phyloP scores from a whole-genome alignment of 2,113 vertebrate species.

The Oncorhynchus masou region DNA sequence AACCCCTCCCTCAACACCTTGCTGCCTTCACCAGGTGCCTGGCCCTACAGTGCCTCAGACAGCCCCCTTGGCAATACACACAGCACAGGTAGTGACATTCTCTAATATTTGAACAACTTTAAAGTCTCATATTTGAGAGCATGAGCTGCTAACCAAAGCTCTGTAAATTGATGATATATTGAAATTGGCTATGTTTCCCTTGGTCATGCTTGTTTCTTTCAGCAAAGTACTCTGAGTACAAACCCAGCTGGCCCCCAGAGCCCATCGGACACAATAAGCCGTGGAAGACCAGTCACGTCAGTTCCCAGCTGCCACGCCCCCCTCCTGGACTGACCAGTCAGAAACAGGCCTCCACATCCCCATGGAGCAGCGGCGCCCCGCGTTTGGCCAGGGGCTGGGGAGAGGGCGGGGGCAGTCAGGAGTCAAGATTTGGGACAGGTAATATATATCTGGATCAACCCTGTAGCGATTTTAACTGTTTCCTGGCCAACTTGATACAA shows the following conservation, averaged over 20 bases:
- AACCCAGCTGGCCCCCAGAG: constrained; percentile 97
- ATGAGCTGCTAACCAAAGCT: too few relatives aligned
- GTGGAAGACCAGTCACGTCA: constrained; percentile 98
- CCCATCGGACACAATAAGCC: constrained; percentile 98
- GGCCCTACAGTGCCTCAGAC: constrained; percentile 99
- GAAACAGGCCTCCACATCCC: constrained; percentile 86
- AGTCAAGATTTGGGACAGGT: constrained; percentile 92
- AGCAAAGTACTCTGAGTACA: constrained; percentile 97
- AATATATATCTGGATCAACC: constrained; percentile 25
- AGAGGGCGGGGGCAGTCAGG: constrained; percentile 77
- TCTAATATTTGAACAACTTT: too few relatives aligned
- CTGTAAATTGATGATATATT: not conserved
- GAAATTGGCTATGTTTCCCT: not conserved
- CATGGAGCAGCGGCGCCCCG: constrained; percentile 88
- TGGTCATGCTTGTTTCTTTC: constrained; percentile 10
- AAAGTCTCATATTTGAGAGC: too few relatives aligned
- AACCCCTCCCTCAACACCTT: constrained; percentile 99
- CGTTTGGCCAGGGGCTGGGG: constrained; percentile 90
- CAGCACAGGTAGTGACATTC: constrained; percentile 82
- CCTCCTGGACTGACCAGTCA: constrained; percentile 93
- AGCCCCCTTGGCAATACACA: constrained; percentile 94
- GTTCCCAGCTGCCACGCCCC: constrained; percentile 94
- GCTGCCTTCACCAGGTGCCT: constrained; percentile 99
- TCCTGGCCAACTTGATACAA: not conserved
- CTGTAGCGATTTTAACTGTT: not conserved